Base-by-base conservation (phyloP, 2,113 vertebrate genomes). In the Indicator indicator region DNA sequence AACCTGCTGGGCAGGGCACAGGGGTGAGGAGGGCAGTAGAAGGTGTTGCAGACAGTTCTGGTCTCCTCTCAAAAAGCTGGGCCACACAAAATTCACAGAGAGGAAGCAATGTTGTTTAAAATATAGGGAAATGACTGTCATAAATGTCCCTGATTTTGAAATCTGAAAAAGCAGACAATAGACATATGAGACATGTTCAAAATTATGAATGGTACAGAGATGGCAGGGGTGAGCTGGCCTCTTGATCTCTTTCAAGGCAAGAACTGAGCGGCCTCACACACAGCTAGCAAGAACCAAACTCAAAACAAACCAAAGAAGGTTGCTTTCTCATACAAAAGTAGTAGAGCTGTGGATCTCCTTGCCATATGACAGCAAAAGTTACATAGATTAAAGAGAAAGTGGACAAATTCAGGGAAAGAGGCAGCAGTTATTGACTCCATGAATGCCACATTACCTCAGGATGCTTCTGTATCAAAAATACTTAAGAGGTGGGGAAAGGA, bases 21-120 rank as follows among this genome's bases (percentile, higher is more conserved):
- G 33, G 16, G 11, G 19, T 1, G 3, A 80, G 27, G 6, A 16
- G 4, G 30, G 2, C 5, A 30, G 11, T 8, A 11, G 16, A 20
- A 87, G 68, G 11, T 52, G 26, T 1, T 65, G 20, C n/a, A 20
- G 4, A 28, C 38, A 59, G 12, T 68, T 84, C 60, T 91, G 11
- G 12, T 63, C 15, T 77, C 11, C 38, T 86, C 48, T 70, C 24
- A 87, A 81, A 86, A 78, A 40, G 10, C 19, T 65, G 15, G 20
- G 9, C 24, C 46, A 60, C 27, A 32, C 38, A 78, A 46, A 93
- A 89, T 16, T 68, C 36, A 65, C 6, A 27, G 20, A 83, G n/a
- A 52, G 5, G 24, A 73, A 67, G 40, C 16, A 55, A 62, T 8
- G 20, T 9, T 60, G 5, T 46, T 55, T 46, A 63, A 71, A 77